Evolutionary conservation across 2,113 vertebrate genomes (phyloP), one percentile per base, ranked within the genome.

Genomic region (Heliornis fulica): DNA sequence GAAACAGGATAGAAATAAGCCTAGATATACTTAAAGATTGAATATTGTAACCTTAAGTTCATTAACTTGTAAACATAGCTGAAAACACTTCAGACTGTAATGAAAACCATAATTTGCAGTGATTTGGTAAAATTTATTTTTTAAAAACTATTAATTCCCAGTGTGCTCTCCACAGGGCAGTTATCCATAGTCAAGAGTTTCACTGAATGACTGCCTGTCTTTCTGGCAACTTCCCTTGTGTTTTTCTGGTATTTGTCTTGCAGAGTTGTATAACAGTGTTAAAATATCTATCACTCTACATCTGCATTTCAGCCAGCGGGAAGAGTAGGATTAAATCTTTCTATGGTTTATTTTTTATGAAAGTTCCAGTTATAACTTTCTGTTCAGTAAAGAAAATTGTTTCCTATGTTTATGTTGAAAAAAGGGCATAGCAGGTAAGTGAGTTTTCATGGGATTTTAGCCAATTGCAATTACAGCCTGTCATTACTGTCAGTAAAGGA

Each of bases 131-230:
- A 43, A 4, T 25, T 26, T 51, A 5, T 48, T 2, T 36, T 72
- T 85, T 83, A 69, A 41, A 16, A 76, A 11, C 7, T 50, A 2
- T 25, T 63, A 48, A 13, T 57, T 88, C 9, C 41, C 21, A 29
- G 0, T 5, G 1, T 78, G 9, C 23, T 65, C 3, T 64, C 31
- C 22, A 8, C 13, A 31, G 5, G n/a, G 12, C 28, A 59, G 2
- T 21, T 83, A 16, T 28, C 45, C 4, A 7, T 59, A 56, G 13
- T 26, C 56, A 10, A 54, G n/a, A 66, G 29, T 79, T 87, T 88
- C 56, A 45, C 19, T 61, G 36, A 9, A 21, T 51, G 53, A 40
- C 13, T 89, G 7, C 13, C 15, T 64, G 64, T 11, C 17, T 69
- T 76, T 64, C 40, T 60, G 83, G n/a, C 26, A 72, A 5, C 7